A percentile compares a stretch with the other conserved stretches of the same genome.
Evolutionary conservation across 2,797 vertebrate genomes (phyloP).

Genomic region (Falco berigora): DNA sequence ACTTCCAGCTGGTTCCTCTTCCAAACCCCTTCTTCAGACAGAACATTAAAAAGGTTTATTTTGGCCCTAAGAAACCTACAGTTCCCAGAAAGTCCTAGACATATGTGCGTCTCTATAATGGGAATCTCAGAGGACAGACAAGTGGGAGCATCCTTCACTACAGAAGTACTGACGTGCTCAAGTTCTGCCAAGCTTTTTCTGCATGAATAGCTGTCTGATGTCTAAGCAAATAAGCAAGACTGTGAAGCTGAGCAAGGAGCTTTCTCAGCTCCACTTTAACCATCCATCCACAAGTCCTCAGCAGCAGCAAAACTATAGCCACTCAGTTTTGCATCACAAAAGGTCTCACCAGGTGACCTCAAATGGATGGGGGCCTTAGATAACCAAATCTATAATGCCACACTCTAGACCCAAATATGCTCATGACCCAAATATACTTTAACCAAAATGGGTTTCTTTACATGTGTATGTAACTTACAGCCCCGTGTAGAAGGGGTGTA

Average conservation of each 20-base stretch:
- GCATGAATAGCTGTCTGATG: background rate
- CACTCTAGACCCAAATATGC: background rate
- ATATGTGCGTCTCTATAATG: background rate
- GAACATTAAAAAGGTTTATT: background rate
- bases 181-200: background rate
- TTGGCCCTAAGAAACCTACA: background rate
- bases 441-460: background rate
- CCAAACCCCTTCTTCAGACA: background rate
- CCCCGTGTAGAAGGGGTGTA: fast-evolving
- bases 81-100: background rate
- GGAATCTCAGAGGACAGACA: background rate
- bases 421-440: background rate
- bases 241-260: background rate
- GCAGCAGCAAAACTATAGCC: background rate
- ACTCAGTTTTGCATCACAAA: background rate
- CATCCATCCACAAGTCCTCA: background rate
- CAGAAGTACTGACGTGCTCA: background rate
- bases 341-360: background rate
- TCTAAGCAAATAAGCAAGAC: background rate
- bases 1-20: background rate
- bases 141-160: background rate
- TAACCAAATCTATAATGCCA: background rate
- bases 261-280: background rate
- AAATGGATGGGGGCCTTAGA: background rate
- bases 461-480: background rate